Base-by-base conservation (phyloP, 2,888 invertebrate genomes). In the Tetropium fuscum region DNA sequence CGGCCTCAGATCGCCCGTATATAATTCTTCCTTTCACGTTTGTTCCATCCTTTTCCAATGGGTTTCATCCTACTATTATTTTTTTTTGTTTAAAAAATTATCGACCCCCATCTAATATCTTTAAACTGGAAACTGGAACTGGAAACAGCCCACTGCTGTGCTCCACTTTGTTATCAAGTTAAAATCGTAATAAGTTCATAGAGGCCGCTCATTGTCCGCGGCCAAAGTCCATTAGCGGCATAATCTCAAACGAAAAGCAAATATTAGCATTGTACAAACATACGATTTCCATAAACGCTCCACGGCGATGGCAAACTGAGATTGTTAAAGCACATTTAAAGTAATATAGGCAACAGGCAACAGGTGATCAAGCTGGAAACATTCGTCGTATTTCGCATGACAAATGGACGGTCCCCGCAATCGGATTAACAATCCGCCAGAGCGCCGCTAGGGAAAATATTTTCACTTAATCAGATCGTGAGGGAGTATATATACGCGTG, bases 291-390 rank as follows among this genome's bases (percentile, higher is more conserved):
- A 36, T 48, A 48, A 48, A 47, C 32, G 47, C 22, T n/a, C 13
- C 8, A 15, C 38, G 22, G 13, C 18, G 45, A 45, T 36, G 11
- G 20, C 19, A 6, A 15, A 13, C 22, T 13, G 16, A 48, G 48
- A 48, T 48, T 48, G 22, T 48, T 36, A 36, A 15, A 36, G 38
- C 48, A 30, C 48, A 20, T 36, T 48, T 36, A 36, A 36, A 36
- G 22, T 48, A 36, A 22, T 11, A 41, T 18, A 15, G 8, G 41
- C n/a, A n/a, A n/a, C 13, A 8, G 25, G 25, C 34, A 48, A 48
- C 48, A 36, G 48, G 36, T 48, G 48, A 48, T 48, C 36, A 48
- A 36, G 22, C 36, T 25, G 22, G 20, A 34, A 47, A 47, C 34
- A 32, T 36, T 20, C 3, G 22, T 10, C 36, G 22, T 36, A 22